phyloP scores from a whole-genome alignment of 2,888 invertebrate species.

The Exephanes ischioxanthus region DNA sequence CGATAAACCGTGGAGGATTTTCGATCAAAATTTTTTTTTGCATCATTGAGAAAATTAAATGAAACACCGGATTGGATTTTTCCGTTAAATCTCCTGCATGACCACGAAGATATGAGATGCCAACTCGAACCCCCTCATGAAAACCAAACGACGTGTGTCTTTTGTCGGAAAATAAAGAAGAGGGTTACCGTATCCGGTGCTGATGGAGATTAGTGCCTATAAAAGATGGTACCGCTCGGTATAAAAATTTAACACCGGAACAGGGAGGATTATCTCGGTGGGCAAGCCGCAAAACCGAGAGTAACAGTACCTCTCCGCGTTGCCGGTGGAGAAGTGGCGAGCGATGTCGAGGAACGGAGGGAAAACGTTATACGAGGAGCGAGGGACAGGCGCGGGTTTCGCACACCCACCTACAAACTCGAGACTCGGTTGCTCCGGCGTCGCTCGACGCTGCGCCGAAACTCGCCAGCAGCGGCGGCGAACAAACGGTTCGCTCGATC shows the following conservation, averaged over 20 bases:
- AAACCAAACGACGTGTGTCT: too few species aligned
- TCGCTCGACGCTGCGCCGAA: constrained; percentile 38
- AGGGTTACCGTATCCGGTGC: too few species aligned
- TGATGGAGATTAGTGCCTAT: background rate
- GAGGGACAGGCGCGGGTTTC: constrained; percentile 47
- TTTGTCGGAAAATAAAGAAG: background rate
- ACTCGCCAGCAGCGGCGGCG: constrained; percentile 8
- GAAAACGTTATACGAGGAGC: constrained; percentile 60
- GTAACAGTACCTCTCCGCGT: constrained; percentile 66
- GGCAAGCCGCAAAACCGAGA: constrained; percentile 67
- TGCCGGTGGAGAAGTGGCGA: constrained; percentile 36
- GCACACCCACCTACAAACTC: constrained; percentile 64
- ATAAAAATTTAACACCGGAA: constrained; percentile 52
- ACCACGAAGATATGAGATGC: too few species aligned
- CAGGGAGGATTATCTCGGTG: constrained; percentile 62
- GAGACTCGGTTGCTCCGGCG: constrained; percentile 49
- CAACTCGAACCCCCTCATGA: too few species aligned
- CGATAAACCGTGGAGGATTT: too few species aligned
- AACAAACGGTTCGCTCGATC: constrained; percentile 27
- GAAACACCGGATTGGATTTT: too few species aligned
- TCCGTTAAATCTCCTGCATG: too few species aligned
- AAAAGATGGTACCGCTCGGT: constrained; percentile 24
- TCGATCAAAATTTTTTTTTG: too few species aligned
- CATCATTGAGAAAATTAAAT: too few species aligned
- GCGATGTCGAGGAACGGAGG: constrained; percentile 48